A percentile compares a stretch with the other conserved stretches of the same genome.
phyloP scores from a whole-genome alignment of 2,797 vertebrate genomes.

The Eulemur mongoz region DNA sequence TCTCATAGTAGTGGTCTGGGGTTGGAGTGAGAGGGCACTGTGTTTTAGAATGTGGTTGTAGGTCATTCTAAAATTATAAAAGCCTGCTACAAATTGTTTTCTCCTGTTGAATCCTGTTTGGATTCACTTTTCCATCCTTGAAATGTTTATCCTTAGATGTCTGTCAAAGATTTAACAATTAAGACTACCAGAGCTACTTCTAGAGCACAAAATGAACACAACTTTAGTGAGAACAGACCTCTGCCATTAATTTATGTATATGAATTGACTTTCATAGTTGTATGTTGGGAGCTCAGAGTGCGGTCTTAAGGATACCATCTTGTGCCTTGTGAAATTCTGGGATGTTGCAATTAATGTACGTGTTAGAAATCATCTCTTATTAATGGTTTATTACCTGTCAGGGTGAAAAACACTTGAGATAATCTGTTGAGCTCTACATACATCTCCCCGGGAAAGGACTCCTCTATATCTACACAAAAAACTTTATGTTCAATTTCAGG shows the following conservation, averaged over 20 bases:
- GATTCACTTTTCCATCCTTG: not conserved
- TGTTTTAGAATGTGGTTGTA: not conserved
- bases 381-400: not conserved
- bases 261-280: not conserved
- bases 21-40: accelerated
- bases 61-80: not conserved
- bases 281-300: too few species aligned
- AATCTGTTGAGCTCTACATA: not conserved
- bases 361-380: not conserved
- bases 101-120: not conserved
- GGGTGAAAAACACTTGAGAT: not conserved
- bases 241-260: not conserved
- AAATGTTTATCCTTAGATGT: not conserved
- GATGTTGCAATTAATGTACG: not conserved
- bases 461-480: not conserved
- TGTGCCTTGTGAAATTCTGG: not conserved
- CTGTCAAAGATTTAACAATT: not conserved
- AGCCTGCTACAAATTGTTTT: not conserved
- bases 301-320: not conserved
- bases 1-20: not conserved
- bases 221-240: not conserved
- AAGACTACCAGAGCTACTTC: not conserved
- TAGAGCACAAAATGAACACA: not conserved
- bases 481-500: not conserved
- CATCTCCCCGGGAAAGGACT: not conserved